Base-by-base conservation (phyloP, 2,888 invertebrate species). In the Gymnoscelis rufifasciata region DNA sequence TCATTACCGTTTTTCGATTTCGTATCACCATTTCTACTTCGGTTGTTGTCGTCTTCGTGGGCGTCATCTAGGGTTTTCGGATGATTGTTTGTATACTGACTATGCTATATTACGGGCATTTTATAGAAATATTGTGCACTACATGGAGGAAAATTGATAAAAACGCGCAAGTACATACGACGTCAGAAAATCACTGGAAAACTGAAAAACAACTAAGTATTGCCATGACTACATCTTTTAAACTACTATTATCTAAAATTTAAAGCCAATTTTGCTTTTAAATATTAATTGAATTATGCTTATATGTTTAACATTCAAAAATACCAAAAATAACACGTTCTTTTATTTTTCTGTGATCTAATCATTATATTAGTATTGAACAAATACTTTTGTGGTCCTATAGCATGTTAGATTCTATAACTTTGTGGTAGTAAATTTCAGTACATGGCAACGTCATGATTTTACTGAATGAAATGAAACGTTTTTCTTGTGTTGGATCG, bases 21-120 rank as follows among this genome's bases (percentile, higher is more conserved):
- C 95, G 91, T 87, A 94, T 93, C 80, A 94, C 94, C 92, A 95
- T 94, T 83, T 94, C 94, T 84, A 94, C 93, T 88, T 93, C 93
- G 78, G 94, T 93, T 89, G 94, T 95, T 66, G 93, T 93, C 70
- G 93, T 91, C 87, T 93, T 93, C 78, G 91, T 91, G 78, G 93
- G 92, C 91, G 91, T 91, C 91, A 91, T 91, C 83, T 86, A 87
- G 78, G 70, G 71, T 69, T 71, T 44, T 66, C 71, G 70, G 66
- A 61, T 53, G 66, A 67, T 74, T 71, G 68, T 77, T 77, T 73
- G 52, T 70, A 73, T 80, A 83, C 64, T 62, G 55, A 73, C 83
- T 83, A 82, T 33, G 81, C 72, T 83, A 80, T 63, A 67, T 74
- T 79, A 78, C 52, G 74, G 66, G 78, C 86, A 86, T 87, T 77